Evolutionary conservation across 1,140 invertebrate species (phyloP).

Genomic region (Drosophila nigromelanica): DNA sequence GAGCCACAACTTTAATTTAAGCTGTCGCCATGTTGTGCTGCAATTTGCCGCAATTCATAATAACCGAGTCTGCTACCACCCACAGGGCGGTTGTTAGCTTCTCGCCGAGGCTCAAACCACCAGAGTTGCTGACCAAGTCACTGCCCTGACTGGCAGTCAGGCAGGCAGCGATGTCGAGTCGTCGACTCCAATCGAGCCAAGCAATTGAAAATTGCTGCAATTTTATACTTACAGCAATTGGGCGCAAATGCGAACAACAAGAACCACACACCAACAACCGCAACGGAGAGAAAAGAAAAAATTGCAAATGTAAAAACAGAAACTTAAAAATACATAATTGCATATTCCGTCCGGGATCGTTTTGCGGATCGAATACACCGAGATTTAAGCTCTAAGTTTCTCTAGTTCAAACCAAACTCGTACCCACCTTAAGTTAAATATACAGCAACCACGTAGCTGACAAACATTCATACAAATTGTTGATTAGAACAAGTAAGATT

Average conservation of each 20-base stretch:
- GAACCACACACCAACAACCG: constrained; percentile 30
- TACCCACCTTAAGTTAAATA: constrained; percentile 53
- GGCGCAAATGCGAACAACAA: constrained; percentile 60
- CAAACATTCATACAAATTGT: constrained; percentile 78
- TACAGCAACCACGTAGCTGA: constrained; percentile 60
- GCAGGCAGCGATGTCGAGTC: constrained; percentile 44
- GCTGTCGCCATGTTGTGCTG: constrained; percentile 51
- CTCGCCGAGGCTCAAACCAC: constrained; percentile 41
- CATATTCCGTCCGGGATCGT: constrained; percentile 66
- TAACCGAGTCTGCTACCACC: constrained; percentile 76
- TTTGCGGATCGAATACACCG: constrained; percentile 20
- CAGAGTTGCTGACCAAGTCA: constrained; percentile 35
- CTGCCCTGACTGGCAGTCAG: constrained; percentile 17
- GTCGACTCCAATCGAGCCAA: constrained; percentile 70
- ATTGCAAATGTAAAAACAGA: constrained; percentile 75
- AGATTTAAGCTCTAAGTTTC: not conserved
- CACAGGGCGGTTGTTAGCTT: constrained; percentile 72
- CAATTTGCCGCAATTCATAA: constrained; percentile 79
- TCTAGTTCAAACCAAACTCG: constrained; percentile 23
- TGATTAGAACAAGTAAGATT: too few species aligned
- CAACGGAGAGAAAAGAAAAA: constrained; percentile 39
- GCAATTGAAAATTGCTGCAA: constrained; percentile 81
- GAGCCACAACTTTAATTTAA: constrained; percentile 30
- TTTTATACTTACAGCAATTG: constrained; percentile 82
- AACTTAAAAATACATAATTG: constrained; percentile 83